A percentile compares a stretch with the other conserved stretches of the same genome.
These are phyloP conservation scores for Telmatherina bonti DNA, from an alignment of 2,797 vertebrate species.

Conservation along the genomic window DNA sequence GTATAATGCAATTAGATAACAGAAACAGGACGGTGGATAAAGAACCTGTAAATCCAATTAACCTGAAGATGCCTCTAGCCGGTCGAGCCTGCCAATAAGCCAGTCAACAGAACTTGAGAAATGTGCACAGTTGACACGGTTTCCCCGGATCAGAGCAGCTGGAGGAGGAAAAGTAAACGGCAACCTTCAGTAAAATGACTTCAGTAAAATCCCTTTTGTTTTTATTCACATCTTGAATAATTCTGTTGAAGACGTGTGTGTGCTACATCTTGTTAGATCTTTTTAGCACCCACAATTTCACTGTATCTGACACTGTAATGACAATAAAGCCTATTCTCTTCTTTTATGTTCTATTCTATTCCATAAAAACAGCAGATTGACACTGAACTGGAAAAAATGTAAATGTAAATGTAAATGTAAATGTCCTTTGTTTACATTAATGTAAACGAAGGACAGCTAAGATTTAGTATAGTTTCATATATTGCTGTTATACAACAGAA, in stretches of 20 bases:
- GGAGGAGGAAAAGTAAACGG: constrained; percentile 9
- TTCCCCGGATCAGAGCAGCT: constrained; percentile 93
- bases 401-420: no score
- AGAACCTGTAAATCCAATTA: constrained; percentile 39
- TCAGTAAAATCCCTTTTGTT: neutral
- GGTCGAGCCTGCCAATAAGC: constrained; percentile 92
- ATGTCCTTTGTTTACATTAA: neutral
- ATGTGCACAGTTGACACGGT: constrained; percentile 92
- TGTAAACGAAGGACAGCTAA: no score
- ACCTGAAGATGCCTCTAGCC: constrained; percentile 93
- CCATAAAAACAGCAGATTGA: no score
- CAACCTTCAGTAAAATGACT: neutral
- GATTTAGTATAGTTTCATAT: no score
- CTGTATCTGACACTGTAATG: no score
- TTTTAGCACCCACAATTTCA: no score
- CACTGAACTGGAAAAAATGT: no score
- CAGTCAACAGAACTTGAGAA: constrained; percentile 95
- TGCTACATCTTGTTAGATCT: no score
- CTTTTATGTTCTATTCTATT: no score
- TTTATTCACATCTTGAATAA: neutral
- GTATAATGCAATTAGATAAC: neutral
- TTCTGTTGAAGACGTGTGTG: neutral
- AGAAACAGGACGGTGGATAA: neutral
- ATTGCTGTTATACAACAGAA: no score
- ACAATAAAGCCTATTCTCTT: no score